Evolutionary conservation across 2,888 invertebrate species (phyloP).

Genomic region (Andrena dorsata): DNA sequence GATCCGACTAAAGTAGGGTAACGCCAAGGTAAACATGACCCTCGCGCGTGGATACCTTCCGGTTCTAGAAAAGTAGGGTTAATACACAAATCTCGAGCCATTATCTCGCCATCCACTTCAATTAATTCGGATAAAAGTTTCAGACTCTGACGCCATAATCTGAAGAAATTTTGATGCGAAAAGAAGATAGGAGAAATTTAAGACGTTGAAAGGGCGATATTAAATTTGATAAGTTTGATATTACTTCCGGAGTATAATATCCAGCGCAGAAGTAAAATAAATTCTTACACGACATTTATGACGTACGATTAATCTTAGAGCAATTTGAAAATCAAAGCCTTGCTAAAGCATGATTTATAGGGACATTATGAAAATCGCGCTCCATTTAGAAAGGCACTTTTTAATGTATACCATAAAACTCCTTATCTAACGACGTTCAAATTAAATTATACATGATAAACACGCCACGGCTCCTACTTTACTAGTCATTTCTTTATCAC

Average conservation of each 20-base stretch:
- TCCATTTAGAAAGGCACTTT: neutral
- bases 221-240: neutral
- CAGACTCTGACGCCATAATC: neutral
- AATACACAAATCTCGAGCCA: neutral
- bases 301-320: neutral
- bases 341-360: neutral
- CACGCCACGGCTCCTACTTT: neutral
- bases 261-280: neutral
- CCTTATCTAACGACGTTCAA: neutral
- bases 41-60: constrained; percentile 17
- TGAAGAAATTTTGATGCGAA: neutral
- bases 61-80: neutral
- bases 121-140: no score
- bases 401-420: neutral
- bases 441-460: constrained; percentile 3
- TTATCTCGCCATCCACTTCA: no score
- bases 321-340: neutral
- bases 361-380: constrained; percentile 18
- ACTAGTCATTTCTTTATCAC: neutral
- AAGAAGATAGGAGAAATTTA: neutral
- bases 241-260: neutral
- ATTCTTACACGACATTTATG: neutral
- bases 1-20: constrained; percentile 24
- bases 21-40: constrained; percentile 42
- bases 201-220: neutral